phyloP scores from a whole-genome alignment of 2,113 vertebrate genomes.

The Dinomys branickii region DNA sequence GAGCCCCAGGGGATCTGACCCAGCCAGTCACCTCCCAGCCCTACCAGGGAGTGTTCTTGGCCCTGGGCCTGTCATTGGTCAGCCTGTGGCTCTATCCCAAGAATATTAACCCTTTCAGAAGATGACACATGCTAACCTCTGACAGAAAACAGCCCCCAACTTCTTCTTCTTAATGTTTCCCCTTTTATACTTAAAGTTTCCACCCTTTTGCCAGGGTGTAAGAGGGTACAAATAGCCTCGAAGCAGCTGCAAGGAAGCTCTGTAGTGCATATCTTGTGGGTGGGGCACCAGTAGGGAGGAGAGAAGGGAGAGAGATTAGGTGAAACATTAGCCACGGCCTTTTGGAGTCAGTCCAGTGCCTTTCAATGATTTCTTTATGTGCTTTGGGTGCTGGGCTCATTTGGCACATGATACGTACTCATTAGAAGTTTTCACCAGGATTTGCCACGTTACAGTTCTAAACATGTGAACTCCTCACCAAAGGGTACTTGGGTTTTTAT shows the following conservation, averaged over 20 bases:
- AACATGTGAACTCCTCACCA: slow-evolving; percentile 82
- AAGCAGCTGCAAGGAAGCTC: slow-evolving; percentile 73
- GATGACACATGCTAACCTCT: not conserved
- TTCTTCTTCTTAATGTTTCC: not conserved
- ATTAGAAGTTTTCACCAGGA: slow-evolving; percentile 85
- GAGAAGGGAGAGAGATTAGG: slow-evolving; percentile 83
- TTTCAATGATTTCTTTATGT: slow-evolving; percentile 89
- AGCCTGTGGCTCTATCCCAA: not conserved
- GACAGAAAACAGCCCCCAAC: rapidly evolving
- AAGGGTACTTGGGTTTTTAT: slow-evolving; percentile 78
- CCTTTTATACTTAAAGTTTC: slow-evolving; percentile 59
- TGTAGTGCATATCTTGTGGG: slow-evolving; percentile 56
- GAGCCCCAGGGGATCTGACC: not conserved
- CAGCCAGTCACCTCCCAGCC: not conserved
- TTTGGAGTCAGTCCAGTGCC: slow-evolving; percentile 83
- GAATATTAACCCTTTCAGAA: not conserved
- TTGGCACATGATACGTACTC: slow-evolving; percentile 81
- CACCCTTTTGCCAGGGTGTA: slow-evolving; percentile 61
- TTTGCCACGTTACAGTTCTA: slow-evolving; percentile 82
- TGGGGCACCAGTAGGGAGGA: slow-evolving; percentile 56
- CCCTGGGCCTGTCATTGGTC: not conserved
- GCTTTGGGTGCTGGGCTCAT: slow-evolving; percentile 81
- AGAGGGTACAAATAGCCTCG: slow-evolving; percentile 76
- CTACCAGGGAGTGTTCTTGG: not conserved
- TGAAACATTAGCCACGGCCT: slow-evolving; percentile 86